phyloP scores from a whole-genome alignment of 2,113 vertebrate genomes.

The Agelaius tricolor region DNA sequence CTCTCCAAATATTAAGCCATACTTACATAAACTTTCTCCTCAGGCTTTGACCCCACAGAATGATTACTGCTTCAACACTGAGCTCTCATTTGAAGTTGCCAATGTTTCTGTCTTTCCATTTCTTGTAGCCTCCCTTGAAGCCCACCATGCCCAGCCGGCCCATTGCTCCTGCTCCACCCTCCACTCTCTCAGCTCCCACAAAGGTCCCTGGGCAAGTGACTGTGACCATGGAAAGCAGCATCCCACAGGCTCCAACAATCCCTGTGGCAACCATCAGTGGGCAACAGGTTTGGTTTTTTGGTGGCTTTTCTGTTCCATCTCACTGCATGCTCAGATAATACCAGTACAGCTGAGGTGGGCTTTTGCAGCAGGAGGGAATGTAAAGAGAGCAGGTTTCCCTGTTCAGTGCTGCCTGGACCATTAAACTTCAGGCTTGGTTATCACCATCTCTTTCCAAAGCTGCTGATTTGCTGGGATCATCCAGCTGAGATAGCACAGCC shows the following conservation, averaged over 20 bases:
- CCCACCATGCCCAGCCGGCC: conserved; percentile 92
- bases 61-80: not conserved
- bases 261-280: conserved; percentile 98
- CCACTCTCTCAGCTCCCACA: conserved; percentile 85
- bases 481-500: not conserved
- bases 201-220: conserved; percentile 94
- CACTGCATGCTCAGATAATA: not conserved
- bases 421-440: not conserved
- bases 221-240: conserved; percentile 91
- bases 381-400: not conserved
- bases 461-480: not conserved
- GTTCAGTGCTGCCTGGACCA: not conserved
- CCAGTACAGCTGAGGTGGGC: not conserved
- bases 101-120: not conserved
- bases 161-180: conserved; percentile 94
- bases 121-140: conserved; percentile 86
- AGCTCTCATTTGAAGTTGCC: not conserved
- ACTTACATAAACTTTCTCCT: not conserved
- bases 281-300: conserved; percentile 83
- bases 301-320: not conserved
- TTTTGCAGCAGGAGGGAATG: not conserved
- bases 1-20: not conserved
- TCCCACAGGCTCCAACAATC: conserved; percentile 90
- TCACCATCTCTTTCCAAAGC: not conserved
- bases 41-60: not conserved